Evolutionary conservation across 2,113 vertebrate species (phyloP).

Genomic region (Pristiophorus japonicus): DNA sequence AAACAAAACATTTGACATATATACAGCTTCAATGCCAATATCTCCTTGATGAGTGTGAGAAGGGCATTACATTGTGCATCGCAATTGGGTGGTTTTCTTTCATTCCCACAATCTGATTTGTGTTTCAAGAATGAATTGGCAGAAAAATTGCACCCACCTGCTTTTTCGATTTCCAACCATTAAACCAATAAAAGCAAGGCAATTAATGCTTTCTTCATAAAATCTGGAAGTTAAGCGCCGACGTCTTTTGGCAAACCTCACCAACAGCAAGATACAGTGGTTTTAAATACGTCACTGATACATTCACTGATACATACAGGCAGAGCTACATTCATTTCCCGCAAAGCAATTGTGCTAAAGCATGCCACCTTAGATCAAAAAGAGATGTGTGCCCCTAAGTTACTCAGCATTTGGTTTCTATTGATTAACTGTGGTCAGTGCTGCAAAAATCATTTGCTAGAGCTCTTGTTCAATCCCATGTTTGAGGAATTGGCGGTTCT

Average conservation of each 20-base stretch:
- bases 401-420: background rate
- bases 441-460: background rate
- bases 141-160: background rate
- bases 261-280: no score
- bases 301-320: background rate
- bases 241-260: background rate
- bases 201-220: background rate
- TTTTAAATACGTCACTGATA: no score
- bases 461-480: background rate
- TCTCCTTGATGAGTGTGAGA: background rate
- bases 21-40: background rate
- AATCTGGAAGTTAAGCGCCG: background rate
- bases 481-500: background rate
- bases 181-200: background rate
- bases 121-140: background rate
- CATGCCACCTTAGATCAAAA: background rate
- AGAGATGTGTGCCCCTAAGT: background rate
- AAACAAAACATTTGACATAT: background rate
- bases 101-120: background rate
- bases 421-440: background rate
- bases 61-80: background rate
- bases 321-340: background rate
- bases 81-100: background rate
- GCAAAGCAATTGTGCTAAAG: background rate
- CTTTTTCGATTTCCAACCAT: background rate